phyloP scores from a whole-genome alignment of 2,888 invertebrate genomes.

The Drosophila merina region DNA sequence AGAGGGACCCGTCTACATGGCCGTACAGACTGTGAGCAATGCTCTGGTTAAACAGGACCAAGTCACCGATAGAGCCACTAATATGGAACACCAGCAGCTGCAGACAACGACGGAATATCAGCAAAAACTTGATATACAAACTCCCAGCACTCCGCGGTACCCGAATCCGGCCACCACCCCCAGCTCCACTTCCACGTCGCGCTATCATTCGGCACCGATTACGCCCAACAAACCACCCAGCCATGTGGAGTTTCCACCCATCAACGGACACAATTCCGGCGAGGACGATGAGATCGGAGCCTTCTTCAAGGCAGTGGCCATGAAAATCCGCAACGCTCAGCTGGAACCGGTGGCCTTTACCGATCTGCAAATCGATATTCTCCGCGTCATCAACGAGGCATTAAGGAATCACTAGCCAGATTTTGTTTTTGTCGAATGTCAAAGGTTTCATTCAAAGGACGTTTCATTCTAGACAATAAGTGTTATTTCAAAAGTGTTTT shows the following conservation, averaged over 20 bases:
- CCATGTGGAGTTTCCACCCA: constrained; percentile 29
- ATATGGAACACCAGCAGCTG: constrained; percentile 50
- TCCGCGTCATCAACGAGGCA: constrained; percentile 80
- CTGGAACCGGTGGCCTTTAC: constrained; percentile 81
- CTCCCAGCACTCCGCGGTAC: constrained; percentile 43
- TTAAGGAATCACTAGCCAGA: constrained; percentile 71
- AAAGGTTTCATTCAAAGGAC: constrained; percentile 14
- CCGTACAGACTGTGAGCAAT: constrained; percentile 51
- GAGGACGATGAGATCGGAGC: constrained; percentile 82
- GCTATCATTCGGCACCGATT: constrained; percentile 42
- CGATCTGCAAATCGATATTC: constrained; percentile 81
- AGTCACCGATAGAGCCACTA: constrained; percentile 29
- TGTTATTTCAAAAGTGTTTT: constrained; percentile 60
- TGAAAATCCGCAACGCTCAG: constrained; percentile 82
- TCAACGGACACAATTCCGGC: constrained; percentile 20
- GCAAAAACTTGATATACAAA: constrained; percentile 57
- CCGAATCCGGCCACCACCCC: constrained; percentile 45
- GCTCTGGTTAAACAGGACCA: constrained; percentile 42
- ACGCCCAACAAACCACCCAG: constrained; percentile 21
- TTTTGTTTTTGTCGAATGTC: constrained; percentile 2
- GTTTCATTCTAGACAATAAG: constrained; percentile 53
- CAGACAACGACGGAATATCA: constrained; percentile 45
- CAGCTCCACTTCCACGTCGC: constrained; percentile 49
- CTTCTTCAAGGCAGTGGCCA: constrained; percentile 81
- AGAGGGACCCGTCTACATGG: constrained; percentile 61